phyloP scores from a whole-genome alignment of 1,140 invertebrate species.

The Drosophila lowei region DNA sequence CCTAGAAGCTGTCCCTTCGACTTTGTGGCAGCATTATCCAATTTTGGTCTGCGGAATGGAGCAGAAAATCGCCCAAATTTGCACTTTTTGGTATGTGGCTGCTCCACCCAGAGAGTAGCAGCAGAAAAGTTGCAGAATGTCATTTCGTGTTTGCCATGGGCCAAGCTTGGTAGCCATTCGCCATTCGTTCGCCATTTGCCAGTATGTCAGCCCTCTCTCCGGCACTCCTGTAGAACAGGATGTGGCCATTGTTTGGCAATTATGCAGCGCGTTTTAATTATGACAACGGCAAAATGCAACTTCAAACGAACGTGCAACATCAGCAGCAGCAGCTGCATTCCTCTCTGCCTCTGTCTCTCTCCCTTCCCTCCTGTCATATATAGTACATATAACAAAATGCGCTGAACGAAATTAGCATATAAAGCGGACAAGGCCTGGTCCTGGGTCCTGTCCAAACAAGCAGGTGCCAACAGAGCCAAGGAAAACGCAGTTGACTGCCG shows the following conservation, averaged over 20 bases:
- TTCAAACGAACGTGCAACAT: constrained; percentile 56
- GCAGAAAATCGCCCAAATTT: too few species aligned
- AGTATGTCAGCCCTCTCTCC: neutral
- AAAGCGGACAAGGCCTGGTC: constrained; percentile 17
- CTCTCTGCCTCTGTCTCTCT: constrained; percentile 22
- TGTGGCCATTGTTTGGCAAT: constrained; percentile 72
- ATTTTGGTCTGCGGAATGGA: too few species aligned
- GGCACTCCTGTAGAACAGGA: neutral
- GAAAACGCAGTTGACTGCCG: constrained; percentile 20
- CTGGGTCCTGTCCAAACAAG: constrained; percentile 5
- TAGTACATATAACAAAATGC: constrained; percentile 60
- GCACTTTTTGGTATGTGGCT: too few species aligned
- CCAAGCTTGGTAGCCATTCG: too few species aligned
- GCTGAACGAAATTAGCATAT: constrained; percentile 74
- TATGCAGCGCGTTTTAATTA: constrained; percentile 78
- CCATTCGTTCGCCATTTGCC: too few species aligned
- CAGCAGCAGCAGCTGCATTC: constrained; percentile 52
- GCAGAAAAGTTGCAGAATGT: too few species aligned
- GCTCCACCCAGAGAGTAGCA: too few species aligned
- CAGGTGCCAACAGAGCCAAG: constrained; percentile 43
- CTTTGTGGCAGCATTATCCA: too few species aligned
- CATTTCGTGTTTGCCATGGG: too few species aligned
- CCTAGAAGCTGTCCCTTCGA: too few species aligned
- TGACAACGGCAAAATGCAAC: constrained; percentile 63
- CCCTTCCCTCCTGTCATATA: constrained; percentile 29